Conservation (phyloP, 2,888 invertebrate species). For the Watsonalla cultraria region DNA sequence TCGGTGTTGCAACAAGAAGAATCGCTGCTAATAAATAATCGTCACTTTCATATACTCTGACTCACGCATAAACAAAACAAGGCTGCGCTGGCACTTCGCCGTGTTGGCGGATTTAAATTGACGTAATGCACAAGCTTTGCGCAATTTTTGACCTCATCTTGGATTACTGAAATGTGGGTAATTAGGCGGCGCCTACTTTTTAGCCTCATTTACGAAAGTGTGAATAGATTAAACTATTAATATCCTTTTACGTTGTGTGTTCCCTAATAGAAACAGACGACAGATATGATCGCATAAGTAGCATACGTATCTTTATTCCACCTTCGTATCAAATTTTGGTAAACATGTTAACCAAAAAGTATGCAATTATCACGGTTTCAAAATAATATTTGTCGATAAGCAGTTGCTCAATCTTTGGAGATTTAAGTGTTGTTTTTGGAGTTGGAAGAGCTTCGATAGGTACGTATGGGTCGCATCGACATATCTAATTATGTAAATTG, state of each 20-base stretch:
- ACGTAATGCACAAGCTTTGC: slow-evolving; percentile 34
- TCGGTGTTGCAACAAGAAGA: slow-evolving; percentile 58
- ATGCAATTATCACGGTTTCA: neutral
- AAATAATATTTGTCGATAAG: neutral
- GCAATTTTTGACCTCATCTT: slow-evolving; percentile 42
- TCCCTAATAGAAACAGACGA: slow-evolving; percentile 5
- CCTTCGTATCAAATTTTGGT: neutral
- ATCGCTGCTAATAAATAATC: slow-evolving; percentile 70
- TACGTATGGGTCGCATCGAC: slow-evolving; percentile 11
- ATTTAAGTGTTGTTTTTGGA: slow-evolving; percentile 22
- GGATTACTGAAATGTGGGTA: slow-evolving; percentile 42
- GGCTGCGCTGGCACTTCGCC: slow-evolving; percentile 19
- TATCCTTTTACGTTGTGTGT: slow-evolving; percentile 4
- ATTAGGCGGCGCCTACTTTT: slow-evolving; percentile 41
- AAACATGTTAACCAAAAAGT: neutral
- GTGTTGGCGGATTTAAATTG: slow-evolving; percentile 50
- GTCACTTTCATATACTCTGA: slow-evolving; percentile 67
- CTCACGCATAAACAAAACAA: slow-evolving; percentile 52
- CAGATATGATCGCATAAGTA: neutral
- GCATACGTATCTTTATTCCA: neutral
- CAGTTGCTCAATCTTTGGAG: neutral
- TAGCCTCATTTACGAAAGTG: slow-evolving; percentile 28
- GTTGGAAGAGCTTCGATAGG: slow-evolving; percentile 24
- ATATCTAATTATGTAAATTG: slow-evolving; percentile 43
- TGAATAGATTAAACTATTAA: slow-evolving; percentile 19